phyloP scores from a whole-genome alignment of 2,113 vertebrate species.

The Psettodes erumei region DNA sequence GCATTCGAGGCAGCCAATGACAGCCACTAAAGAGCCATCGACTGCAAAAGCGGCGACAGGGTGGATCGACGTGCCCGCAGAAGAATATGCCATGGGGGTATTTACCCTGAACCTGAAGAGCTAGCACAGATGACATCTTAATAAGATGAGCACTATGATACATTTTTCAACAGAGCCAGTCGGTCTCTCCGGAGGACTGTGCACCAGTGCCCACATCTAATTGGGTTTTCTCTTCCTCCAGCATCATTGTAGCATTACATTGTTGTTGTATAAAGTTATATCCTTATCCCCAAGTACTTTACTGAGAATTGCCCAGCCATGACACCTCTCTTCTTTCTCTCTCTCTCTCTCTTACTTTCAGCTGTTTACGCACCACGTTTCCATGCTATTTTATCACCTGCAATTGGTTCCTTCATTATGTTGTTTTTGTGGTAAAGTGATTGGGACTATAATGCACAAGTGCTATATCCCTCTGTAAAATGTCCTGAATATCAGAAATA shows the following conservation, averaged over 20 bases:
- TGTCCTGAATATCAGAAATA: background rate
- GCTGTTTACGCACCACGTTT: background rate
- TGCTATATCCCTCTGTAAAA: background rate
- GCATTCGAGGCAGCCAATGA: conserved; percentile 73
- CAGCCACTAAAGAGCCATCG: conserved; percentile 80
- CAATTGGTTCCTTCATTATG: background rate
- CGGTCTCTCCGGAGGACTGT: conserved; percentile 57
- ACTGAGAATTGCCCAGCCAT: conserved; percentile 49
- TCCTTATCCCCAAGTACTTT: conserved; percentile 44
- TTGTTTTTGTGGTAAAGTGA: background rate
- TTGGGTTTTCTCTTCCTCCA: conserved; percentile 69
- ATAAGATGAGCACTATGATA: conserved; percentile 76
- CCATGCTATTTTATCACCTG: background rate
- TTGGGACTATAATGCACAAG: background rate
- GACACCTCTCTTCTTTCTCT: conserved; percentile 7
- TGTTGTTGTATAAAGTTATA: conserved; percentile 62
- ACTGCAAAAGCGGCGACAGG: conserved; percentile 76
- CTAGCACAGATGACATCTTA: conserved; percentile 82
- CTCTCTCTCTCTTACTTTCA: background rate
- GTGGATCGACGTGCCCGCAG: conserved; percentile 69
- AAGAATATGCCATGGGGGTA: conserved; percentile 71
- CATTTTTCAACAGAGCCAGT: conserved; percentile 70
- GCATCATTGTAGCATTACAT: conserved; percentile 54
- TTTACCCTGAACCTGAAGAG: conserved; percentile 77
- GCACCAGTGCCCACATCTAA: conserved; percentile 76